Evolutionary conservation across 2,113 vertebrate genomes (phyloP).

Genomic region (Physeter macrocephalus): DNA sequence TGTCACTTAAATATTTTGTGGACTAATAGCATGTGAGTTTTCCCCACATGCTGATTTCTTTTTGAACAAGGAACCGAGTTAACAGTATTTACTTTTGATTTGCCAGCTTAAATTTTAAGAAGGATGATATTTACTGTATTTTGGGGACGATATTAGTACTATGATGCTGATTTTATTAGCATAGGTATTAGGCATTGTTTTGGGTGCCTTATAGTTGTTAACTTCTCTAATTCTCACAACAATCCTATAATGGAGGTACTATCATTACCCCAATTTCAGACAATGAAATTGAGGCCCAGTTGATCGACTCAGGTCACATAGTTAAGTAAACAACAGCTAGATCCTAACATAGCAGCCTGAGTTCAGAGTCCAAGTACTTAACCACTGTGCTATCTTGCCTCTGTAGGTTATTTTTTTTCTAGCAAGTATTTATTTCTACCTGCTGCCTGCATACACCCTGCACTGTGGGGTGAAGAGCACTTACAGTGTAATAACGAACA

Average conservation of each 20-base stretch:
- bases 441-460: background rate
- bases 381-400: background rate
- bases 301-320: background rate
- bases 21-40: background rate
- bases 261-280: background rate
- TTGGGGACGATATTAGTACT: background rate
- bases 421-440: background rate
- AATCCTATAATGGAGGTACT: background rate
- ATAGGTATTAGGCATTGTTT: background rate
- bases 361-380: background rate
- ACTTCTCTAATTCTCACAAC: background rate
- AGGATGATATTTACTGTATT: background rate
- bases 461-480: background rate
- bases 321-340: background rate
- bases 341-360: background rate
- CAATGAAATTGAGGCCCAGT: background rate
- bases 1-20: conserved; percentile 20
- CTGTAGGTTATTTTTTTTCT: background rate
- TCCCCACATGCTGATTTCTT: background rate
- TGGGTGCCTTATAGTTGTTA: conserved; percentile 1
- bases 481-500: background rate
- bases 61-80: background rate
- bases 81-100: conserved; percentile 34
- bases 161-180: background rate
- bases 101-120: background rate